Conservation (phyloP, 2,797 vertebrate species). For the Falco novaeseelandiae region DNA sequence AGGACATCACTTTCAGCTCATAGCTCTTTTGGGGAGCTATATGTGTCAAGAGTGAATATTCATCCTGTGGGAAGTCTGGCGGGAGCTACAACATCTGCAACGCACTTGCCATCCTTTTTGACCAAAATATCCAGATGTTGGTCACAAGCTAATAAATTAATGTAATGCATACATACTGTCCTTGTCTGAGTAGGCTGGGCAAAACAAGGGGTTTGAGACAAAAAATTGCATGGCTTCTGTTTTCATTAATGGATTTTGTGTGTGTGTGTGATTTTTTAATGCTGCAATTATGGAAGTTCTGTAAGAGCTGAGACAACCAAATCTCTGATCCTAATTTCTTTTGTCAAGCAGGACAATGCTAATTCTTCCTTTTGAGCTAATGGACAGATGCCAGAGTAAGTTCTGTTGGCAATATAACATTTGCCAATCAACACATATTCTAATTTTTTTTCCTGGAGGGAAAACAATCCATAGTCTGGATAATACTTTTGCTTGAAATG, state of each 20-base stretch:
- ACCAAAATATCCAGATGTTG: not conserved
- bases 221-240: not conserved
- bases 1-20: not conserved
- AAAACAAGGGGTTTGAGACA: not conserved
- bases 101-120: not conserved
- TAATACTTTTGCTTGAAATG: conserved; percentile 8
- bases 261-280: not conserved
- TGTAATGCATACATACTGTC: not conserved
- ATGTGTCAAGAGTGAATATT: not conserved
- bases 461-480: not conserved
- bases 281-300: not conserved
- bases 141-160: not conserved
- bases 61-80: not conserved
- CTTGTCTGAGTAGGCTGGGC: not conserved
- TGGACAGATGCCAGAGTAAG: not conserved
- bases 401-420: not conserved
- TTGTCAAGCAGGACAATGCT: not conserved
- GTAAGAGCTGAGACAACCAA: not conserved
- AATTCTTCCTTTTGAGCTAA: conserved; percentile 3
- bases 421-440: not conserved
- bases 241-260: not conserved
- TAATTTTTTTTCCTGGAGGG: not conserved
- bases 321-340: not conserved
- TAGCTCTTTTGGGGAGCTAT: not conserved
- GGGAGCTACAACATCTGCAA: not conserved